Evolutionary conservation across 1,140 invertebrate genomes (phyloP).

Genomic region (Bombyx mandarina): DNA sequence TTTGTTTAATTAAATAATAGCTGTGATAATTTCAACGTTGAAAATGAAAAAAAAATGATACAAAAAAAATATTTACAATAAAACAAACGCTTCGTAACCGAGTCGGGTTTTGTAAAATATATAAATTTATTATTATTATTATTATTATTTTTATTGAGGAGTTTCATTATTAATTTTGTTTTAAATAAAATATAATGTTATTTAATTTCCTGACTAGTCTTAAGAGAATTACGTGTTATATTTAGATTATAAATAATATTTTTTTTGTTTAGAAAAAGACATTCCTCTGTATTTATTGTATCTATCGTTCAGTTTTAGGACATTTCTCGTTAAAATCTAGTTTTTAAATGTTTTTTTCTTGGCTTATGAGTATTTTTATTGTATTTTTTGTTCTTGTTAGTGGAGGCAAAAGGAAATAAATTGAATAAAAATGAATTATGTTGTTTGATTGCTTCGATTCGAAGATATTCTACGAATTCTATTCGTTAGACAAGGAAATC

Average conservation of each 20-base stretch:
- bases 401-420: constrained; percentile 55
- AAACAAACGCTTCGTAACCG: constrained; percentile 10
- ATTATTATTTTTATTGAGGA: background rate
- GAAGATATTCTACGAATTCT: no score
- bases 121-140: no score
- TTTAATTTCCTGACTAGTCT: constrained; percentile 52
- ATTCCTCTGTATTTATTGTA: constrained; percentile 60
- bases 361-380: constrained; percentile 12
- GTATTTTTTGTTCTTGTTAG: constrained; percentile 53
- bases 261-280: constrained; percentile 20
- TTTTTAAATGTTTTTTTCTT: constrained; percentile 35
- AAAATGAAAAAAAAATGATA: constrained; percentile 25
- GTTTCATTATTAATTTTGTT: constrained; percentile 13
- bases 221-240: constrained; percentile 49
- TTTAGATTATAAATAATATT: constrained; percentile 25
- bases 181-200: constrained; percentile 27
- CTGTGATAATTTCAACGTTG: constrained; percentile 54
- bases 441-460: constrained; percentile 1
- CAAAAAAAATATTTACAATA: background rate
- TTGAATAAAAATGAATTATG: constrained; percentile 18
- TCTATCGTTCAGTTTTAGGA: constrained; percentile 33
- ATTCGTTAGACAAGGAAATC: no score
- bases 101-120: no score
- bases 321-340: constrained; percentile 25
- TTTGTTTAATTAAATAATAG: constrained; percentile 39